Base-by-base conservation (phyloP, 2,113 vertebrate genomes). In the Saguinus imperator region DNA sequence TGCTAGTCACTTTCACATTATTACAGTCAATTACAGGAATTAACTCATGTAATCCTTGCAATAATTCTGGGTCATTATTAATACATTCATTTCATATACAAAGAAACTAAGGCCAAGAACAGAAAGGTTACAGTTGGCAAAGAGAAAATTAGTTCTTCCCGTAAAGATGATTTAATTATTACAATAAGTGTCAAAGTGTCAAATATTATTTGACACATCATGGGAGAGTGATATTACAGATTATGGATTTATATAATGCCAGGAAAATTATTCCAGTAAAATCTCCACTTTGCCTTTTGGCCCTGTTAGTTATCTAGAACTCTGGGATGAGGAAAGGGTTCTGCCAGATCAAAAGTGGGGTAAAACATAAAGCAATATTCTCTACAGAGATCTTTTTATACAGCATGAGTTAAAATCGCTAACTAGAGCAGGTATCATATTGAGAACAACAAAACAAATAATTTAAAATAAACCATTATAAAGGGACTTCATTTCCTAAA, bases 401-500 rank as follows among this genome's bases (percentile, higher is more conserved):
- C 1, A 1, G 72, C 20, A 43, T 14, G 13, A 88, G 3, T 87
- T 83, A 72, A 77, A 96, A 82, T 82, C 5, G 6, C 32, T 79
- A 58, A n/a, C 43, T 87, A 80, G 0, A 87, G 3, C 18, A 85
- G 6, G 13, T 40, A 93, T 75, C 21, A 64, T 25, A 70, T 0
- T 48, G 21, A 92, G 12, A 21, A 88, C 27, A 89, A 29, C 27
- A 96, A 89, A 94, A 1, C n/a, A 83, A 40, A 92, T 83, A 40
- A 92, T 83, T 93, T 75, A 95, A 90, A 35, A 76, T 14, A 82
- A 93, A 50, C 25, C 5, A 87, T 87, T 70, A 27, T 37, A 68
- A 95, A 79, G 35, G 1, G 48, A 72, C 6, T 21, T 88, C 21
- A 91, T 86, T 97, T 97, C 94, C 25, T 40, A 90, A 87, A 50